Conservation (phyloP, 35 echinoderm and acorn worm genomes). For the Apostichopus californicus region DNA sequence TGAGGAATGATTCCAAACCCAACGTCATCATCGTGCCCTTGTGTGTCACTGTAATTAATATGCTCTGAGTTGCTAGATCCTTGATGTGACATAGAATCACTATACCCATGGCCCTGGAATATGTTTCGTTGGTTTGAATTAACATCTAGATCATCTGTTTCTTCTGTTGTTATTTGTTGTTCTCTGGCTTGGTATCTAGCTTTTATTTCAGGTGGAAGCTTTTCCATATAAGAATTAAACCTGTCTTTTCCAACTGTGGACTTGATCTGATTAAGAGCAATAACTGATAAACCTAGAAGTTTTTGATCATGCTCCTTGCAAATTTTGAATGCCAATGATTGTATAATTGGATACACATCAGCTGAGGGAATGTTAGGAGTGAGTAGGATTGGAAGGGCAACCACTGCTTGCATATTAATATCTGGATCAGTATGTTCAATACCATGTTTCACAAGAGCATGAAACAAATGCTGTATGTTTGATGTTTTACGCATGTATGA, state of each 20-base stretch:
- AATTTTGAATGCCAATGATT: conserved; percentile 78
- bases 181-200: conserved; percentile 60
- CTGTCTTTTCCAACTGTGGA: conserved; percentile 70
- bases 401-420: conserved; percentile 76
- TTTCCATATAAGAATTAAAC: conserved; percentile 73
- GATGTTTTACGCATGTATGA: conserved; percentile 90
- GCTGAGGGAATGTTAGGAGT: conserved; percentile 79
- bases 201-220: conserved; percentile 65
- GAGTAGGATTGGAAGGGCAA: conserved; percentile 80
- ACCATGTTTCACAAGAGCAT: conserved; percentile 83
- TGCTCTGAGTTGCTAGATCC: conserved; percentile 48
- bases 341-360: conserved; percentile 79
- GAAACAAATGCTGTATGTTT: conserved; percentile 75
- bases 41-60: conserved; percentile 23
- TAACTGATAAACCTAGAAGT: conserved; percentile 56
- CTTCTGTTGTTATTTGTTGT: conserved; percentile 31
- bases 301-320: conserved; percentile 59
- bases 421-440: conserved; percentile 79
- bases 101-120: conserved; percentile 20
- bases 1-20: conserved; percentile 77
- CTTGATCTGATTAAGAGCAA: conserved; percentile 72
- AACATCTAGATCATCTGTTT: conserved; percentile 24
- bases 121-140: conserved; percentile 42
- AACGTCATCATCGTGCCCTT: conserved; percentile 41
- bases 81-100: conserved; percentile 28